Evolutionary conservation across 2,113 vertebrate genomes (phyloP).

Genomic region (Podarcis cretensis): DNA sequence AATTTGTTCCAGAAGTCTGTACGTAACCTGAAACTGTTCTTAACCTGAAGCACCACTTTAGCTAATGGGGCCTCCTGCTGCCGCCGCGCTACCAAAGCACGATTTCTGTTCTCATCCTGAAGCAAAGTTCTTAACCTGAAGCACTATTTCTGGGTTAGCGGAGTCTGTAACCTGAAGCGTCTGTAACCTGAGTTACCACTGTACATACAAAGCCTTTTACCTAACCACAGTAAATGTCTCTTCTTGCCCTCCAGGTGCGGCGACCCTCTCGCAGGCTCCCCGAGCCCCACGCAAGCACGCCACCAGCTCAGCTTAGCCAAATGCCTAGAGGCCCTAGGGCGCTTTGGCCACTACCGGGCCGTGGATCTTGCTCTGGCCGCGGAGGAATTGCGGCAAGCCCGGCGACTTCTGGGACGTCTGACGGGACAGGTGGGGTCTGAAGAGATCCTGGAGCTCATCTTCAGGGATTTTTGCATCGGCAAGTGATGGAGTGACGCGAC

Average conservation of each 20-base stretch:
- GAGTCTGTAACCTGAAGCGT: no score
- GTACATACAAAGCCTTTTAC: no score
- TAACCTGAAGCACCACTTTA: no score
- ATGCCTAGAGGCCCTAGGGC: slow-evolving; percentile 75
- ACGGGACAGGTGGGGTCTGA: slow-evolving; percentile 85
- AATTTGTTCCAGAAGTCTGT: no score
- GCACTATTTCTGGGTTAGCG: no score
- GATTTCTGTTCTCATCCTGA: no score
- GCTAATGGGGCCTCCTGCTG: no score
- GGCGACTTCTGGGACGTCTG: slow-evolving; percentile 85
- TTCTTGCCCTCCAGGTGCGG: slow-evolving; percentile 76
- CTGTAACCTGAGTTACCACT: no score
- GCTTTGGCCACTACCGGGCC: slow-evolving; percentile 66
- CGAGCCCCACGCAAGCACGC: slow-evolving; percentile 80
- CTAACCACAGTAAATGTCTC: rapidly evolving
- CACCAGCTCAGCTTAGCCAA: slow-evolving; percentile 83
- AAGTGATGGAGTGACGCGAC: slow-evolving; percentile 75
- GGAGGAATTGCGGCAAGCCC: slow-evolving; percentile 84
- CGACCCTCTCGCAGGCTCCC: slow-evolving; percentile 79
- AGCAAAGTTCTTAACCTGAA: no score
- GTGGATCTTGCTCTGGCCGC: slow-evolving; percentile 87
- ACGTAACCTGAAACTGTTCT: no score
- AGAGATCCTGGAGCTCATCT: slow-evolving; percentile 91
- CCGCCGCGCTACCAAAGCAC: no score
- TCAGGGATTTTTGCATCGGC: slow-evolving; percentile 94